Percentiles rank a stretch among this genome's conserved stretches.
phyloP scores from a whole-genome alignment of 2,888 invertebrate genomes.

The Dryadula phaetusa region DNA sequence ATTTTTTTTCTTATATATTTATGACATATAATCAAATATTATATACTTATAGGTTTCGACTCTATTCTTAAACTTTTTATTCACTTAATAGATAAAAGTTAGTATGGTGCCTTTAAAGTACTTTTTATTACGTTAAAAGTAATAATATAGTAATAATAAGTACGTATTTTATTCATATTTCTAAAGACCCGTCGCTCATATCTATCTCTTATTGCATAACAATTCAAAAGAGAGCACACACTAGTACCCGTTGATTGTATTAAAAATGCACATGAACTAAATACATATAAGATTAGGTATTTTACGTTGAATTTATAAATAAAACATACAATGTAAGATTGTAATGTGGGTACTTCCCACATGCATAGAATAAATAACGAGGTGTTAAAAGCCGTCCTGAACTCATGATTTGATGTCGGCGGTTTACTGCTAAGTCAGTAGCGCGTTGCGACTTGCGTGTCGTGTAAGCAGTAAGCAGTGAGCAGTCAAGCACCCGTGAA shows the following conservation, averaged over 20 bases:
- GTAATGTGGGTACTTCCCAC: constrained; percentile 17
- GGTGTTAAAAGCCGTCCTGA: constrained; percentile 6
- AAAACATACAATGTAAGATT: constrained; percentile 3
- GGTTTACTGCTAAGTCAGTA: constrained; percentile 17
- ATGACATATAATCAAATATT: background rate
- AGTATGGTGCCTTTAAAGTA: too few relatives aligned
- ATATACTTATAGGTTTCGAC: background rate
- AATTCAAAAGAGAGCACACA: background rate
- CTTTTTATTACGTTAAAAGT: too few relatives aligned
- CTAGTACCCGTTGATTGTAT: background rate
- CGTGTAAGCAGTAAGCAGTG: constrained; percentile 62
- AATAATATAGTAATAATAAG: too few relatives aligned
- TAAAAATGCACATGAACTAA: constrained; percentile 7
- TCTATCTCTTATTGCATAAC: background rate
- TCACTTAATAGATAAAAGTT: background rate
- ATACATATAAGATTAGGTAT: constrained; percentile 4
- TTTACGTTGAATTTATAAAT: constrained; percentile 27
- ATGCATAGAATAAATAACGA: constrained; percentile 20
- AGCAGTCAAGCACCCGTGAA: constrained; percentile 73
- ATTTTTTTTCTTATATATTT: constrained; percentile 1
- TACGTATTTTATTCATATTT: background rate
- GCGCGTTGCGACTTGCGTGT: background rate
- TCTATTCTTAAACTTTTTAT: background rate
- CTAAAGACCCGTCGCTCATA: background rate
- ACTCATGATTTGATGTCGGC: constrained; percentile 27